phyloP scores from a whole-genome alignment of 1,140 invertebrate species.

The Colletes gigas region DNA sequence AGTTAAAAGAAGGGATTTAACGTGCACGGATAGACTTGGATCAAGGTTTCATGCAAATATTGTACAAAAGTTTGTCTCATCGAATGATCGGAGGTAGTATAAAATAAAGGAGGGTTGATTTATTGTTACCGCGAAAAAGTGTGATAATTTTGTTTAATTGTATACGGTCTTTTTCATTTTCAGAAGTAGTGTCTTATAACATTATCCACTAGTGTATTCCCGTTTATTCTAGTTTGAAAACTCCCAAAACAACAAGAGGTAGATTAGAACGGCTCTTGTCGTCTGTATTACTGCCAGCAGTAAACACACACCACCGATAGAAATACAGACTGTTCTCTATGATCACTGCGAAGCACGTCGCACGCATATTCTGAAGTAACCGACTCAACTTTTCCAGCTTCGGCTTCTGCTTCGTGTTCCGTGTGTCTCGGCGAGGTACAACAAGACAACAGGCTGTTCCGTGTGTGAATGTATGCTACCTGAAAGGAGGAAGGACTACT shows the following conservation, averaged over 20 bases:
- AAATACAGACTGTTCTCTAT: neutral
- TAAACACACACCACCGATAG: neutral
- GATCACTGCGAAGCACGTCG: neutral
- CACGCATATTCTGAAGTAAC: constrained; percentile 2
- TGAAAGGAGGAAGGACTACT: constrained; percentile 68
- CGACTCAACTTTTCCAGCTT: constrained; percentile 23
- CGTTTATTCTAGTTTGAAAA: neutral
- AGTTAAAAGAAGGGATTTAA: too few species aligned
- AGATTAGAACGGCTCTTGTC: neutral
- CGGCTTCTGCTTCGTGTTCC: constrained; percentile 15
- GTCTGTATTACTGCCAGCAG: neutral
- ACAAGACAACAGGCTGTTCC: constrained; percentile 28
- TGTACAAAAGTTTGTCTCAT: too few species aligned
- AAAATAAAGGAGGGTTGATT: too few species aligned
- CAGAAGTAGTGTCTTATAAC: too few species aligned
- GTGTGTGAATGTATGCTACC: constrained; percentile 43
- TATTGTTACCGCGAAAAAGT: too few species aligned
- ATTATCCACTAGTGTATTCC: neutral
- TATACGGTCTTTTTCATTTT: too few species aligned
- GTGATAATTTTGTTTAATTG: too few species aligned
- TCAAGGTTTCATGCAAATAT: too few species aligned
- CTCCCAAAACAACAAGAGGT: neutral
- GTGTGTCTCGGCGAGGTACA: constrained; percentile 7
- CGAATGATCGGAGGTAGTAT: too few species aligned
- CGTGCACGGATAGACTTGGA: too few species aligned